Evolutionary conservation across 2,113 vertebrate species (phyloP).

Genomic region (Eclectus roratus): DNA sequence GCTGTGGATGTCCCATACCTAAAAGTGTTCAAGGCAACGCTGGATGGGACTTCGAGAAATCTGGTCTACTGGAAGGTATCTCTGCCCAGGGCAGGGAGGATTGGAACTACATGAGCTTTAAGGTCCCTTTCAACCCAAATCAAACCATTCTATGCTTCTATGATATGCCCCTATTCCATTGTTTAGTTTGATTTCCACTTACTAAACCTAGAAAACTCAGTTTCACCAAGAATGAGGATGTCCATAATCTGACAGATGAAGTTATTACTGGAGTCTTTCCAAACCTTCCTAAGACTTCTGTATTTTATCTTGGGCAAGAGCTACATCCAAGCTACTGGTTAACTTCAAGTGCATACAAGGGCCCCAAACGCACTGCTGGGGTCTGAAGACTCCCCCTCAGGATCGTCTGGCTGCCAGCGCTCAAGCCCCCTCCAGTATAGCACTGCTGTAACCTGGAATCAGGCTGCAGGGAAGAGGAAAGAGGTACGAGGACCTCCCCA

Average conservation of each 20-base stretch:
- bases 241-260: background rate
- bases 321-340: background rate
- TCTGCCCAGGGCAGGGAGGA: background rate
- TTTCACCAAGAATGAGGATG: background rate
- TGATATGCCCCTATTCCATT: background rate
- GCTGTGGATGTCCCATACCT: background rate
- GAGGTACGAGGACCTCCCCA: background rate
- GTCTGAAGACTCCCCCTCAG: background rate
- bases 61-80: background rate
- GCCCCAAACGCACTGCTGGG: rapidly evolving
- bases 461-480: background rate
- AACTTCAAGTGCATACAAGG: rapidly evolving
- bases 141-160: background rate
- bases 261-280: background rate
- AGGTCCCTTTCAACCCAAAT: background rate
- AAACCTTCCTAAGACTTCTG: background rate
- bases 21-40: background rate
- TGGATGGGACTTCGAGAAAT: background rate
- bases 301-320: background rate
- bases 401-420: background rate
- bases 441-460: background rate
- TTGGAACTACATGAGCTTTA: background rate
- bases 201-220: background rate
- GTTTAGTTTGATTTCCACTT: background rate
- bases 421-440: background rate